phyloP scores from a whole-genome alignment of 2,113 vertebrate genomes.

The Lanius collurio region DNA sequence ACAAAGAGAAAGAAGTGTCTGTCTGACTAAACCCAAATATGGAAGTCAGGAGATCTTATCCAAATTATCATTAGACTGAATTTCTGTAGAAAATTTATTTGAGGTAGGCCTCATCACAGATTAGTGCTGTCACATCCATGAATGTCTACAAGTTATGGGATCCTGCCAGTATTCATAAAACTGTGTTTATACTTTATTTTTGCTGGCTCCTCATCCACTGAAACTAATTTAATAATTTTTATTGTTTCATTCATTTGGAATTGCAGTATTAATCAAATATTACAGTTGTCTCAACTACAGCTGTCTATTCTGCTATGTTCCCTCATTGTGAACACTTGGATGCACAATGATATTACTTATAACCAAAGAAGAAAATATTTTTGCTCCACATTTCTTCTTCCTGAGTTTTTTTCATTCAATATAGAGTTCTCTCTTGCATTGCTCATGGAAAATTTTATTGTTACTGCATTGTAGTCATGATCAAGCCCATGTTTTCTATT shows the following conservation, averaged over 20 bases:
- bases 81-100: background rate
- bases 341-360: background rate
- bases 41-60: background rate
- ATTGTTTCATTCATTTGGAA: background rate
- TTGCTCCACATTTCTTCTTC: background rate
- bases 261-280: background rate
- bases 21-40: background rate
- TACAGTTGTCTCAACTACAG: background rate
- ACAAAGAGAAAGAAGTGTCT: background rate
- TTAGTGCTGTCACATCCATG: background rate
- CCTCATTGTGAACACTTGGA: background rate
- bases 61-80: background rate
- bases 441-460: background rate
- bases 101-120: background rate
- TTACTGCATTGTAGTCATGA: background rate
- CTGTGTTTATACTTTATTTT: background rate
- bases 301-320: background rate
- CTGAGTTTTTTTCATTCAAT: background rate
- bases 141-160: background rate
- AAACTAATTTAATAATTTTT: background rate
- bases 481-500: background rate
- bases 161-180: background rate
- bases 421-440: background rate
- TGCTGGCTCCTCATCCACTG: background rate
- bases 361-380: background rate